phyloP scores from a whole-genome alignment of 2,797 vertebrate species.

The Catostomus latipinnis region DNA sequence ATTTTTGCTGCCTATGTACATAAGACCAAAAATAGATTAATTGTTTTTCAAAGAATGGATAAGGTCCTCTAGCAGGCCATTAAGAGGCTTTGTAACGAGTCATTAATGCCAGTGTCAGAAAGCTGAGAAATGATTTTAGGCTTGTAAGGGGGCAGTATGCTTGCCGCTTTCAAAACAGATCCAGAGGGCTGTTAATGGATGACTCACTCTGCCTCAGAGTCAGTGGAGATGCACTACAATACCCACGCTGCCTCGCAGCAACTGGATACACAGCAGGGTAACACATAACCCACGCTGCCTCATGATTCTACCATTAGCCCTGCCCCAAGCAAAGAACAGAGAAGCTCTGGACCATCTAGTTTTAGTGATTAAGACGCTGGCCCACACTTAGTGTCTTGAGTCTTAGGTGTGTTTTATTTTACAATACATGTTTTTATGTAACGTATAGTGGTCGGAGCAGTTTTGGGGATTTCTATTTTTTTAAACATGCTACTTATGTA shows the following conservation, averaged over 20 bases:
- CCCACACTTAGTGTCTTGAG: constrained; percentile 7
- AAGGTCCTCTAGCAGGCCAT: constrained; percentile 7
- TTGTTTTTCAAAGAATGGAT: constrained; percentile 14
- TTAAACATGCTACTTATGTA: neutral
- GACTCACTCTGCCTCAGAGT: constrained; percentile 53
- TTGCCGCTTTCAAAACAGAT: constrained; percentile 48
- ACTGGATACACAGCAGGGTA: constrained; percentile 37
- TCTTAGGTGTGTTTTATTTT: neutral
- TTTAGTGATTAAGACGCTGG: constrained; percentile 8
- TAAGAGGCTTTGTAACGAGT: constrained; percentile 6
- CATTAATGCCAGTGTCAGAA: constrained; percentile 28
- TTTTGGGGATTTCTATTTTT: neutral
- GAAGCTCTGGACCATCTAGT: constrained; percentile 19
- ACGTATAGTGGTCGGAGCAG: neutral
- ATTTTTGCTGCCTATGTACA: too few species aligned
- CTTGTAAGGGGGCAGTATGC: constrained; percentile 25
- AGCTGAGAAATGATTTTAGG: constrained; percentile 12
- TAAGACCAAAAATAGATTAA: neutral
- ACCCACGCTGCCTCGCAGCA: constrained; percentile 58
- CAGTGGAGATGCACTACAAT: constrained; percentile 50
- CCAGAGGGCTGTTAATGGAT: constrained; percentile 56
- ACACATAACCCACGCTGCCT: constrained; percentile 51
- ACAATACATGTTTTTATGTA: neutral
- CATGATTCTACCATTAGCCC: constrained; percentile 1
- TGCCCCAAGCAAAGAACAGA: constrained; percentile 9